Percentiles rank a stretch among this genome's conserved stretches.
phyloP scores from a whole-genome alignment of 2,888 invertebrate genomes.

The Amiota mariae region DNA sequence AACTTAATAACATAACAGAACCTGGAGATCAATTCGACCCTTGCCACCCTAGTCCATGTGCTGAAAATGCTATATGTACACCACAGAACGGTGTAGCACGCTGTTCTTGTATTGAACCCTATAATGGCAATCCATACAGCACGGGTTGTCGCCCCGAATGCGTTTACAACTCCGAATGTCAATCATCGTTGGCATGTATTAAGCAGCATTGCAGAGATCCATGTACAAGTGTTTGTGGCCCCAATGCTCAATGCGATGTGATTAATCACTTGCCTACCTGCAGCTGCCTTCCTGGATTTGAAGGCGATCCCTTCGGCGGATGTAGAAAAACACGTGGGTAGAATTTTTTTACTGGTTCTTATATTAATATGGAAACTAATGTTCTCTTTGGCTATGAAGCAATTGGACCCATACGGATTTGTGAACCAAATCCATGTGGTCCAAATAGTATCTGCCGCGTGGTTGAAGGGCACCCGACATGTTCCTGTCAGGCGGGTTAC shows the following conservation, averaged over 20 bases:
- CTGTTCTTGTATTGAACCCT: conserved; percentile 90
- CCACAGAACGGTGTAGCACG: conserved; percentile 80
- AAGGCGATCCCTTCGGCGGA: conserved; percentile 88
- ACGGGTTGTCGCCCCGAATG: conserved; percentile 92
- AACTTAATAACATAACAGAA: conserved; percentile 44
- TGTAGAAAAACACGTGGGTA: conserved; percentile 77
- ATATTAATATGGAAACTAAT: background rate
- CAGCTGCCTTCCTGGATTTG: conserved; percentile 83
- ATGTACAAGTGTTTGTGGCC: conserved; percentile 87
- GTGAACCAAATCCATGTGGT: conserved; percentile 85
- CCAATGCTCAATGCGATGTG: conserved; percentile 87
- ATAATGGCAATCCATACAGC: conserved; percentile 89
- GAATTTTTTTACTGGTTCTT: background rate
- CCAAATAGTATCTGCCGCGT: conserved; percentile 84
- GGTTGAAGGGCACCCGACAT: conserved; percentile 82
- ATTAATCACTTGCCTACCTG: conserved; percentile 89
- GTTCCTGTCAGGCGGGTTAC: conserved; percentile 83
- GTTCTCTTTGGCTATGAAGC: conserved; percentile 38
- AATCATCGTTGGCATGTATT: conserved; percentile 84
- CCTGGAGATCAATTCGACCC: conserved; percentile 73
- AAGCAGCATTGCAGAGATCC: conserved; percentile 90
- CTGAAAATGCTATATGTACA: conserved; percentile 86
- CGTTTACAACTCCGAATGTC: conserved; percentile 86
- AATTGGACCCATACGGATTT: conserved; percentile 76
- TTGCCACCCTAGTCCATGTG: conserved; percentile 88